Evolutionary conservation across 2,797 vertebrate genomes (phyloP).

Genomic region (Clarias fuscus): DNA sequence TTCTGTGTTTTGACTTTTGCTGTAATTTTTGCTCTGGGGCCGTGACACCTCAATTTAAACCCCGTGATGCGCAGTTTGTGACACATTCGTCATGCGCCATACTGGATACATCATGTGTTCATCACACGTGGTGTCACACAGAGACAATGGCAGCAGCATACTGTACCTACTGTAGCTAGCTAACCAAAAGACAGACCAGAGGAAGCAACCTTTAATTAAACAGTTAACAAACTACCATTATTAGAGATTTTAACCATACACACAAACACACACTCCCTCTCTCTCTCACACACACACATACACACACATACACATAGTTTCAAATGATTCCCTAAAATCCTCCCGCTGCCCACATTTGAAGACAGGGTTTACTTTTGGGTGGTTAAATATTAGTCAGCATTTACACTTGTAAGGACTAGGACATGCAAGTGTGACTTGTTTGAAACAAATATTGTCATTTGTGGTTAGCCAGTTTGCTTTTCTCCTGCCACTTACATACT

Average conservation of each 20-base stretch:
- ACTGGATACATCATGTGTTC: neutral
- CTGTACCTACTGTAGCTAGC: neutral
- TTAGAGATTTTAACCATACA: neutral
- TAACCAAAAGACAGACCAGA: neutral
- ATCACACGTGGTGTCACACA: neutral
- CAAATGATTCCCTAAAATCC: neutral
- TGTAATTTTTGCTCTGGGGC: too few relatives aligned
- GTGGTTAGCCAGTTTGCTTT: constrained; percentile 15
- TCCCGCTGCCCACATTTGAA: neutral
- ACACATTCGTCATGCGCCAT: neutral
- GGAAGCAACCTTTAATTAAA: neutral
- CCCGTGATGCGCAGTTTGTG: neutral
- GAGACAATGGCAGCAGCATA: neutral
- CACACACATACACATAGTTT: neutral
- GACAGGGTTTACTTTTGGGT: constrained; percentile 11
- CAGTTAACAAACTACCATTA: neutral
- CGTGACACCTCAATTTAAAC: too few relatives aligned
- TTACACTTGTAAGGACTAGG: neutral
- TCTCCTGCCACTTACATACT: constrained; percentile 7
- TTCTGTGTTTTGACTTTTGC: too few relatives aligned
- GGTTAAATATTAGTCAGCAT: constrained; percentile 13
- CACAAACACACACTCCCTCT: neutral
- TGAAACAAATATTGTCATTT: constrained; percentile 4
- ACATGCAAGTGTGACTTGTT: neutral
- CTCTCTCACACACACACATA: neutral